Evolutionary conservation across 2,113 vertebrate species (phyloP).

Genomic region (Prochilodus magdalenae): DNA sequence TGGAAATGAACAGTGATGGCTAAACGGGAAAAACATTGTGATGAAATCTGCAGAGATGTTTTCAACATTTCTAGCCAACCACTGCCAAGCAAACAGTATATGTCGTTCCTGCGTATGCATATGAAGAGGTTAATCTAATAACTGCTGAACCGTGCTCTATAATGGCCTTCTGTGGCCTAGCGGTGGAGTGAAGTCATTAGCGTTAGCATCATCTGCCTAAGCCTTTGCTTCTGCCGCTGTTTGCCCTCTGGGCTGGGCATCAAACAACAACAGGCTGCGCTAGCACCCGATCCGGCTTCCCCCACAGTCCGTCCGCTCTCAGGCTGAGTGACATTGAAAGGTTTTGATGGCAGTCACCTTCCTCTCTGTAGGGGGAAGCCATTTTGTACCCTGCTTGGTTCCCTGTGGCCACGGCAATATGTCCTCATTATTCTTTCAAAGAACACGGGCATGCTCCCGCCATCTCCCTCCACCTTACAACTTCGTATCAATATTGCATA

Average conservation of each 20-base stretch:
- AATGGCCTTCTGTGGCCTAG: not conserved
- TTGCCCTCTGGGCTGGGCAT: not conserved
- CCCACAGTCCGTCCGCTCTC: not conserved
- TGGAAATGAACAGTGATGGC: too few species aligned
- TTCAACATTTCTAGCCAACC: not conserved
- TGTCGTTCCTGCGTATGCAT: too few species aligned
- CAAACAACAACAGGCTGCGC: not conserved
- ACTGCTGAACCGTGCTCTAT: not conserved
- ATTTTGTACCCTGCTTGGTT: slow-evolving; percentile 8
- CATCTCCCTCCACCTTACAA: not conserved
- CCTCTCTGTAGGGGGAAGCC: slow-evolving; percentile 5
- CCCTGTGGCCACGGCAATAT: slow-evolving; percentile 8
- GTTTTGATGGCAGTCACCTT: slow-evolving; percentile 36
- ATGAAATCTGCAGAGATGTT: not conserved
- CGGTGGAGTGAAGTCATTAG: not conserved
- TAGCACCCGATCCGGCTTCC: not conserved
- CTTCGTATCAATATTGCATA: slow-evolving; percentile 18
- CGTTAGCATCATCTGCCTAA: not conserved
- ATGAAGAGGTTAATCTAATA: not conserved
- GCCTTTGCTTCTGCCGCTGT: not conserved
- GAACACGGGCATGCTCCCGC: not conserved
- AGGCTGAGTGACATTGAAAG: not conserved
- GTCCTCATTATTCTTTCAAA: slow-evolving; percentile 31
- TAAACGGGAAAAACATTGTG: too few species aligned
- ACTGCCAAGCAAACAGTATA: too few species aligned